These are phyloP conservation scores for Drosophila sechellia DNA, from an alignment of 1,140 invertebrate genomes.

Conservation along the genomic window DNA sequence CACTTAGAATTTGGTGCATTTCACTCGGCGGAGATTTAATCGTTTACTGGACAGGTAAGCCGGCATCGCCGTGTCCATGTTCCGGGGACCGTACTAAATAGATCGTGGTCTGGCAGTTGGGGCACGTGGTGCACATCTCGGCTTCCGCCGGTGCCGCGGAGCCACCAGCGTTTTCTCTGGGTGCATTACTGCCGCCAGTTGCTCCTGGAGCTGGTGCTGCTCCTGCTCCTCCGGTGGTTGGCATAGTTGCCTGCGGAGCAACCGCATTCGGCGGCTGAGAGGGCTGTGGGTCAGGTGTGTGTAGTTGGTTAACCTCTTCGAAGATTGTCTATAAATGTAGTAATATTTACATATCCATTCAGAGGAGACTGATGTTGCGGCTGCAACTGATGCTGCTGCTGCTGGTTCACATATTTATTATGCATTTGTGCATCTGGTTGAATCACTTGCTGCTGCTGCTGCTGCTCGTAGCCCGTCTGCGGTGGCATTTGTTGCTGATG, in stretches of 20 bases:
- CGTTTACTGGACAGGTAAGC: slow-evolving; percentile 39
- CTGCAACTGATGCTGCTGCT: slow-evolving; percentile 17
- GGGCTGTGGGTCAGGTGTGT: slow-evolving; percentile 34
- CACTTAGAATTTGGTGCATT: slow-evolving; percentile 29
- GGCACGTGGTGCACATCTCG: slow-evolving; percentile 81
- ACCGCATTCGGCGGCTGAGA: slow-evolving; percentile 10
- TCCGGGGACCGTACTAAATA: slow-evolving; percentile 72
- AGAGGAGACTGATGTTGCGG: slow-evolving; percentile 32
- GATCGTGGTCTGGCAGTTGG: slow-evolving; percentile 80
- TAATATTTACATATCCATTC: slow-evolving; percentile 61
- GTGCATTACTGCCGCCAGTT: slow-evolving; percentile 8
- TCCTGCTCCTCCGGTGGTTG: slow-evolving; percentile 6
- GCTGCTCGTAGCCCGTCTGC: background rate
- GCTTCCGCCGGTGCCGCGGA: slow-evolving; percentile 43
- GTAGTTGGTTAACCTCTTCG: background rate
- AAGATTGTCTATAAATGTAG: background rate
- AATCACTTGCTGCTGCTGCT: slow-evolving; percentile 9
- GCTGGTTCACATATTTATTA: slow-evolving; percentile 26
- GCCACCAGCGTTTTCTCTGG: slow-evolving; percentile 6
- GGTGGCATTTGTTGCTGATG: slow-evolving; percentile 2
- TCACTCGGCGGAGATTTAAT: slow-evolving; percentile 1
- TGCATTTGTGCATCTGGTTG: slow-evolving; percentile 26
- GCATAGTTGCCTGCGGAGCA: background rate
- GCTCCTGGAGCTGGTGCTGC: slow-evolving; percentile 2
- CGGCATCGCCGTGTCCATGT: slow-evolving; percentile 60